Percentiles rank a stretch among this genome's conserved stretches.
These are phyloP conservation scores for Artemisiospiza belli DNA, from an alignment of 2,113 vertebrate genomes.

Conservation along the genomic window DNA sequence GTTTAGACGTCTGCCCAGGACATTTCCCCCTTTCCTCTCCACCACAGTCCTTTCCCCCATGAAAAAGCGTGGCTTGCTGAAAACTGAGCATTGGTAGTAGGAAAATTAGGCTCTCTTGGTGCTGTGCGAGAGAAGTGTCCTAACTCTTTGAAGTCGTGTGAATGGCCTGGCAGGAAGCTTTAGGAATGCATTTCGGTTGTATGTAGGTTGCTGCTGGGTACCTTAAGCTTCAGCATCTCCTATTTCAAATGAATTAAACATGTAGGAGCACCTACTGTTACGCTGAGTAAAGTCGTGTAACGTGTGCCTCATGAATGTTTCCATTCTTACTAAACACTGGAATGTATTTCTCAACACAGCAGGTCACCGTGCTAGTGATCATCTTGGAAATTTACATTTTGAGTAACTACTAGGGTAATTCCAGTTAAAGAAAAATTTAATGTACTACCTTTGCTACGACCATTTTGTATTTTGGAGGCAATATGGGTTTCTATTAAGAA, in stretches of 20 bases:
- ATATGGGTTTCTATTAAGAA: background rate
- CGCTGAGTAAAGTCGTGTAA: background rate
- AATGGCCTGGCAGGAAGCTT: constrained; percentile 1
- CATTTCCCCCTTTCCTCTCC: background rate
- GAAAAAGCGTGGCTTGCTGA: background rate
- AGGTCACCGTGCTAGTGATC: background rate
- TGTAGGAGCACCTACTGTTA: background rate
- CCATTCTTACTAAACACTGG: background rate
- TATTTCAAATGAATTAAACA: background rate
- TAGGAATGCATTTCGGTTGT: background rate
- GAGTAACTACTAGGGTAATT: background rate
- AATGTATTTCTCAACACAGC: background rate
- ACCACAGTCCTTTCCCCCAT: rapidly evolving
- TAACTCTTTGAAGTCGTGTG: background rate
- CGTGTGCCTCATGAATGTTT: background rate
- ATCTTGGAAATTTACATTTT: background rate
- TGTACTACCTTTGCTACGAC: background rate
- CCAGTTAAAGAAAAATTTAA: background rate
- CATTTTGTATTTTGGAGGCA: background rate
- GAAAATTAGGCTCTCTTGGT: background rate
- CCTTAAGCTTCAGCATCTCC: background rate
- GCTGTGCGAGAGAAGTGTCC: background rate
- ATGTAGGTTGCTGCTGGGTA: background rate
- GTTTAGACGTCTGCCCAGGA: background rate
- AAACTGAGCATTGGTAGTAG: background rate